Base-by-base conservation (phyloP, 2,888 invertebrate genomes). In the Yponomeuta sedellus region DNA sequence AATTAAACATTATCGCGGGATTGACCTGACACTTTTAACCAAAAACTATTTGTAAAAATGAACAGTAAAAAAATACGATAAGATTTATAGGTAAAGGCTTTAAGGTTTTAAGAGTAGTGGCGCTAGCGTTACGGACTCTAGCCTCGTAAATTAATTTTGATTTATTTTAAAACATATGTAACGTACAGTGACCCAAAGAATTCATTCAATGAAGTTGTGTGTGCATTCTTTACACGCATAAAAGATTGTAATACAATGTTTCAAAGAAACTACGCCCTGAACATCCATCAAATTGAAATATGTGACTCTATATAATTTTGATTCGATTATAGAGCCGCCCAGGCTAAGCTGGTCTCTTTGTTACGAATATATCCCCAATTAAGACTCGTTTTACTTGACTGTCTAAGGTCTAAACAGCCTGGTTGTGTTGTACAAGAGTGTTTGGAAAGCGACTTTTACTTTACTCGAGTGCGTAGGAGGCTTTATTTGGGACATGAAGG, bases 371-470 rank as follows among this genome's bases (percentile, higher is more conserved):
- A 58, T 56, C n/a, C 12, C 25, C 22, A 28, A n/a, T 57, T 2
- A 8, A 56, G 19, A 56, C 19, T 28, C 39, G 58, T 58, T 25
- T 65, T 19, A n/a, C 16, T 58, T 20, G 52, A 22, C 22, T 22
- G 6, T 28, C 16, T n/a, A 34, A 22, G 64, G 64, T 64, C 64
- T 56, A 2, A 16, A 10, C 11, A 10, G 12, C 39, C 59, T 65
- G 65, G 65, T 56, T 39, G 34, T 39, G 40, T 20, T 19, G 59
- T 40, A 62, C 80, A 79, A 80, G 82, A 83, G 79, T 78, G 72
- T 82, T 87, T 85, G 81, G 86, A 87, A 87, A 87, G 86, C 80
- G 70, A 81, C 84, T 86, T 81, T 85, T 83, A 83, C 82, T 78
- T 71, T 65, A 68, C 61, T 66, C 66, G 20, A 68, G 69, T 77